Evolutionary conservation across 1,140 invertebrate genomes (phyloP).

Genomic region (Calycopis cecrops): DNA sequence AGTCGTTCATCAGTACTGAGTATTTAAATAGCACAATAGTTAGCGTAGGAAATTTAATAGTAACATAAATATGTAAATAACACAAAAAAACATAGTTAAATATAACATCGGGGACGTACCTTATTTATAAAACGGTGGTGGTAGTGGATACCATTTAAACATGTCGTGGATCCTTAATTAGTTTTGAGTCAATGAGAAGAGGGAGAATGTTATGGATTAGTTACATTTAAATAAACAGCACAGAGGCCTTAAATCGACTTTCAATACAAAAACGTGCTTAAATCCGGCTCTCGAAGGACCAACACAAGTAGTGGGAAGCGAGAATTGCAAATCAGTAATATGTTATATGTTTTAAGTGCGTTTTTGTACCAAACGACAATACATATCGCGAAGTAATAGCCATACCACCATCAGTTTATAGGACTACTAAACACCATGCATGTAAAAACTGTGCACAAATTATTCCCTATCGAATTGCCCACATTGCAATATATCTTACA

Average conservation of each 20-base stretch:
- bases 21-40: constrained; percentile 45
- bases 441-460: constrained; percentile 51
- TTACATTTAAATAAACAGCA: constrained; percentile 59
- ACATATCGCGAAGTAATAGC: constrained; percentile 38
- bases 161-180: constrained; percentile 72
- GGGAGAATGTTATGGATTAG: constrained; percentile 75
- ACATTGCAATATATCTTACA: constrained; percentile 30
- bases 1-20: constrained; percentile 21
- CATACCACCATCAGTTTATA: constrained; percentile 58
- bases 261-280: constrained; percentile 44
- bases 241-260: constrained; percentile 37
- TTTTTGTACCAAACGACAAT: constrained; percentile 42
- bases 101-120: constrained; percentile 66
- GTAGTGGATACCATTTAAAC: constrained; percentile 69
- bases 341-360: constrained; percentile 34
- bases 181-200: constrained; percentile 72
- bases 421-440: constrained; percentile 65
- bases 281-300: constrained; percentile 25
- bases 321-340: no score
- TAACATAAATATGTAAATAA: constrained; percentile 52
- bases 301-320: background rate
- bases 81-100: constrained; percentile 64
- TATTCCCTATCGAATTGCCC: constrained; percentile 37
- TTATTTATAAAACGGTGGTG: constrained; percentile 68
- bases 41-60: constrained; percentile 10